Base-by-base conservation (phyloP, 2,113 vertebrate species). In the Oceanites oceanicus region DNA sequence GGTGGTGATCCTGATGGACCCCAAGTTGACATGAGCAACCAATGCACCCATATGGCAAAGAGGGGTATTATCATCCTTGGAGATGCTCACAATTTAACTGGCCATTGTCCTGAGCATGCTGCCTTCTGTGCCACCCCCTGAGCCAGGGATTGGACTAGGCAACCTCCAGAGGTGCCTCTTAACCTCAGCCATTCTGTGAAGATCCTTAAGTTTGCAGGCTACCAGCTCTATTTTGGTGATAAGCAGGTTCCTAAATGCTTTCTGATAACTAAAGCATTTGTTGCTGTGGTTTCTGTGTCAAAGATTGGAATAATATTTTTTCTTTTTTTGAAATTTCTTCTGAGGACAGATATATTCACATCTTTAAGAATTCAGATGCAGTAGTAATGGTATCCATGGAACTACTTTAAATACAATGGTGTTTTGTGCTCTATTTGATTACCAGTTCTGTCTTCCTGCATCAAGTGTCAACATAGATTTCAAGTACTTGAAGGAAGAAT, bases 61-160 rank as follows among this genome's bases (percentile, higher is more conserved):
- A 36, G 13, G 7, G 4, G 2, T 8, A 16, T 65, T 59, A 12
- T 11, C 1, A 27, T 61, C 15, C 23, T 40, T 71, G 47, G 50
- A 49, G 50, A 53, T 50, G 8, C 13, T 82, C 70, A 61, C 7
- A 58, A 12, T 42, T 29, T 40, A 68, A 52, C 6, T 47, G 20
- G 8, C 4, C 3, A 0, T 13, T 74, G 10, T 40, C 23, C 45
- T 70, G 20, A 32, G 22, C 14, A 42, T 20, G 2, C 7, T 18
- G 10, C 27, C 32, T 73, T 85, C 8, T 65, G 26, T 0, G 1
- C 7, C 22, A 87, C 3, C 7, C 40, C 77, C 53, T 85, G 56
- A 86, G 21, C 3, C 34, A 59, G 52, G 12, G 10, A 25, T 10
- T 66, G 13, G 47, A 66, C 16, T 21, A 72, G 19, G 12, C 8